Conservation (phyloP, 2,888 invertebrate species). For the Tridacna gigas region DNA sequence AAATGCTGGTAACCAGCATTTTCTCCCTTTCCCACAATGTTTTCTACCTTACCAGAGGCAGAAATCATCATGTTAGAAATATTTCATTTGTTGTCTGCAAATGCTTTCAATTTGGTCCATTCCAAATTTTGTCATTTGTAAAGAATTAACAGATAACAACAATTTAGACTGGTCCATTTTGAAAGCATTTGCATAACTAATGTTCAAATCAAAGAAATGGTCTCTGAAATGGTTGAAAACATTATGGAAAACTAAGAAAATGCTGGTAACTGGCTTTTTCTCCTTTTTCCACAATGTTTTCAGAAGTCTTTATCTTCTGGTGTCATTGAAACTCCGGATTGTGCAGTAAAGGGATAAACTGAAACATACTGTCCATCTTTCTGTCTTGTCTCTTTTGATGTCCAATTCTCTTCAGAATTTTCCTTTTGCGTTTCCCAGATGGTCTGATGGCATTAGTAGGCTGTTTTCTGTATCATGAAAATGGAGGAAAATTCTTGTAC, state of each 20-base stretch:
- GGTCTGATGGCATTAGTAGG: constrained; percentile 47
- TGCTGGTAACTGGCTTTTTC: neutral
- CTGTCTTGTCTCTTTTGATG: constrained; percentile 45
- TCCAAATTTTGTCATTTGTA: too few species aligned
- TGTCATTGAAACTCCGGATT: too few species aligned
- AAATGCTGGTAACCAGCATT: too few species aligned
- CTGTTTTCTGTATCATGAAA: constrained; percentile 41
- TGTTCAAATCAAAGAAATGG: too few species aligned
- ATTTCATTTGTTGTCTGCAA: too few species aligned
- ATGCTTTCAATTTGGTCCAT: too few species aligned
- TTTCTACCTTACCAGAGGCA: too few species aligned
- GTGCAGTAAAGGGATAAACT: neutral
- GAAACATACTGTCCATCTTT: constrained; percentile 49
- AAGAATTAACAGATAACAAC: neutral
- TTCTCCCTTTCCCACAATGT: too few species aligned
- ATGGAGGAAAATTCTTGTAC: too few species aligned
- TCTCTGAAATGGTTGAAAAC: neutral
- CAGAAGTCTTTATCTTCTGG: neutral
- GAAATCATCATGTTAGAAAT: too few species aligned
- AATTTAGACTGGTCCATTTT: too few species aligned
- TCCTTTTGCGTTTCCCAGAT: constrained; percentile 56
- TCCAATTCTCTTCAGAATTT: constrained; percentile 47
- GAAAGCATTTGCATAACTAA: too few species aligned
- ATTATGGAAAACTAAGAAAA: neutral
- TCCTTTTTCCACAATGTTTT: neutral